Percentiles rank a stretch among this genome's conserved stretches.
Conservation (phyloP, 1,140 invertebrate genomes). For the Nymphalis io region DNA sequence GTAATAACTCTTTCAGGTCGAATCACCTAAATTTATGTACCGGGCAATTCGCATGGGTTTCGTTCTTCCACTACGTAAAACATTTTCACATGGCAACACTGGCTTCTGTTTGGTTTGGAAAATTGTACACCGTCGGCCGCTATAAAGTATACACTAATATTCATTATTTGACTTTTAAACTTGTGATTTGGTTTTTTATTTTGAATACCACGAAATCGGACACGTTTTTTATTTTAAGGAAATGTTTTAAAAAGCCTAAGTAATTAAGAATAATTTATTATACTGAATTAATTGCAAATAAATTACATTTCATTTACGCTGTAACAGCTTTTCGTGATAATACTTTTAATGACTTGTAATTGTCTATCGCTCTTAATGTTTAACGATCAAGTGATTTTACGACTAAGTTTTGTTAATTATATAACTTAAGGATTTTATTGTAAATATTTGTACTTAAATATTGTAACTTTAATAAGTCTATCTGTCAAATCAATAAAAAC, state of each 20-base stretch:
- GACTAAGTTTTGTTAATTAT: not conserved
- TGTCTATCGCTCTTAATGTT: constrained; percentile 5
- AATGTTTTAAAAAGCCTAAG: no score
- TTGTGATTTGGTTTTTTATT: no score
- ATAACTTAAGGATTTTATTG: no score
- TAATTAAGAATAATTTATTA: not conserved
- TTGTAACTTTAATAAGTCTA: no score
- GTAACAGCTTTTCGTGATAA: not conserved
- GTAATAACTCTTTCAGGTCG: constrained; percentile 63
- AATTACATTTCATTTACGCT: not conserved
- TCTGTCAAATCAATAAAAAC: no score
- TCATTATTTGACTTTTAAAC: not conserved
- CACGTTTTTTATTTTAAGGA: no score
- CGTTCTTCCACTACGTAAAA: constrained; percentile 63
- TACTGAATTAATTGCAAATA: not conserved
- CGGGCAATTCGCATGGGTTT: constrained; percentile 50
- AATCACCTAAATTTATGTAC: constrained; percentile 56
- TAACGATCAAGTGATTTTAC: constrained; percentile 1
- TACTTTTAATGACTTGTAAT: not conserved
- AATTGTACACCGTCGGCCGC: constrained; percentile 18
- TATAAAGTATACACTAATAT: not conserved
- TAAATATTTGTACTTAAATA: no score
- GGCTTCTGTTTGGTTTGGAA: constrained; percentile 26
- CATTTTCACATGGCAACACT: constrained; percentile 60
- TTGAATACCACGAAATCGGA: no score